These are phyloP conservation scores for Platorchestia sp. DNA, from an alignment of 1,140 invertebrate genomes.

Conservation along the genomic window DNA sequence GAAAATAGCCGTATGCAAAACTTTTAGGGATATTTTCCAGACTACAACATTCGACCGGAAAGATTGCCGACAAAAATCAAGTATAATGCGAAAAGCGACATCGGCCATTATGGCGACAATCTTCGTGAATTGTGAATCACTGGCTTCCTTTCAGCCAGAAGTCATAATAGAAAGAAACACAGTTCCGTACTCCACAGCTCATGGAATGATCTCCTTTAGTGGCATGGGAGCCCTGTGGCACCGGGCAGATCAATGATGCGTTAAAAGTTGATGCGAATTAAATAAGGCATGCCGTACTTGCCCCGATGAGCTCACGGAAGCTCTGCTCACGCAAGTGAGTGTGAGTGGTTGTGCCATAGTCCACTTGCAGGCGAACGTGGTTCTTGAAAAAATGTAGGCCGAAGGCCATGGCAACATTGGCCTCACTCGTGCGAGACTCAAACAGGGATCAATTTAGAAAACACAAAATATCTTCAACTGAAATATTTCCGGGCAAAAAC, in stretches of 20 bases:
- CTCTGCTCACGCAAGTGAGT: not conserved
- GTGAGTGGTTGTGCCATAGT: not conserved
- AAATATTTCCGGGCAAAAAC: not conserved
- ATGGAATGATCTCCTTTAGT: constrained; percentile 8
- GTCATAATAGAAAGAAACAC: not conserved
- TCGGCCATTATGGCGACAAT: not conserved
- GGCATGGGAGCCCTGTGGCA: not conserved
- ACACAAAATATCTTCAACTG: not conserved
- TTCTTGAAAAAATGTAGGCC: not conserved
- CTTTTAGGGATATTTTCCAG: not conserved
- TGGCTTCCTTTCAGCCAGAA: not conserved
- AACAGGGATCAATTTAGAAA: not conserved
- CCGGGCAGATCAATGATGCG: not conserved
- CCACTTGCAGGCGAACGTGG: too few species aligned
- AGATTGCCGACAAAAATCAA: not conserved
- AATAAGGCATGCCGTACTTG: not conserved
- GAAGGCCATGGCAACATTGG: not conserved
- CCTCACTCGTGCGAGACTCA: not conserved
- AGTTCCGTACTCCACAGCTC: not conserved
- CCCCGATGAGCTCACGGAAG: not conserved
- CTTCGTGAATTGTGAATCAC: not conserved
- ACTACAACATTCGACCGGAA: not conserved
- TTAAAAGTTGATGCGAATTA: constrained; percentile 39
- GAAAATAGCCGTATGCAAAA: not conserved
- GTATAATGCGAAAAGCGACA: not conserved